Base-by-base conservation (phyloP, 2,888 invertebrate genomes). In the Trachelus tabidus region DNA sequence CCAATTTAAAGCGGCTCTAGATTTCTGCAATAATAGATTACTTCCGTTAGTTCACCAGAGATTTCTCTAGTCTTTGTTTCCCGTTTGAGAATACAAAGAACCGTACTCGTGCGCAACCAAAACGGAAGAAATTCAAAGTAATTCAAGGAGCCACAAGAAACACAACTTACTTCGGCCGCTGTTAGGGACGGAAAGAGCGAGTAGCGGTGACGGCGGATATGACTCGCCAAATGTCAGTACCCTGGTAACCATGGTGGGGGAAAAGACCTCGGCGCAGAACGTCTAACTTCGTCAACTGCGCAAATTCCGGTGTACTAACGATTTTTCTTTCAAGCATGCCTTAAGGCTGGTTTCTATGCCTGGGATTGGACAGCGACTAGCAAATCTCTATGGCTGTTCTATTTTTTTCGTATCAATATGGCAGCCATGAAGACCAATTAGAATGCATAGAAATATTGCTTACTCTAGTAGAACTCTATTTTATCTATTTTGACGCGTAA, bases 111-210 rank as follows among this genome's bases (percentile, higher is more conserved):
- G 11, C 69, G 1, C n/a, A n/a, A 23, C 68, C 12, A 73, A 79
- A 77, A 75, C 73, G 68, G 40, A 31, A 34, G 56, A 76, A 77
- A 78, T 2, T 56, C 23, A 56, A 23, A 56, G 56, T 56, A 23
- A 56, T 56, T 37, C 11, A 12, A 40, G 23, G 35, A 37, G 34
- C 33, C 73, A 71, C 30, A 75, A 40, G 68, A 33, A 37, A 77
- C 76, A 77, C 76, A 74, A 88, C 90, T 85, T 87, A 90, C 90
- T 88, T 85, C 87, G 85, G 84, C 88, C 88, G 86, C 84, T 80
- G 82, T 80, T 86, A 83, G 86, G 87, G 86, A 89, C 89, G 87
- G 89, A 90, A 90, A 90, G 90, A 86, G 87, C 86, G 84, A 84
- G 79, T 79, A 75, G 77, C 74, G 73, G 79, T 77, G 80, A 79